These are phyloP conservation scores for Brenthis hecate DNA, from an alignment of 2,888 invertebrate species.

Conservation along the genomic window DNA sequence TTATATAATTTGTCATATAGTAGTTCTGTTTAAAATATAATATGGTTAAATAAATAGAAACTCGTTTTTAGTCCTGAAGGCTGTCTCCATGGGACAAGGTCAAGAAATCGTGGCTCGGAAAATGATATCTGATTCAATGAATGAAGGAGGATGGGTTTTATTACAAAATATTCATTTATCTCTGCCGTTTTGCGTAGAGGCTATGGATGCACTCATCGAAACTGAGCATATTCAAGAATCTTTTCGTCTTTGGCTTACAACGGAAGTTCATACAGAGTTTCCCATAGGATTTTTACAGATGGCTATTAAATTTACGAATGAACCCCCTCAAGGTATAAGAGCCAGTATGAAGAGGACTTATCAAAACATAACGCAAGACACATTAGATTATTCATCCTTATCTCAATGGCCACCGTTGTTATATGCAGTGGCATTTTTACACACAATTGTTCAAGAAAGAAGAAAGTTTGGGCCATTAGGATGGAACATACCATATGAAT, in stretches of 20 bases:
- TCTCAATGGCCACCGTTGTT: constrained; percentile 96
- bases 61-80: constrained; percentile 83
- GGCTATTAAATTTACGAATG: constrained; percentile 98
- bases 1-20: too few species aligned
- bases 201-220: constrained; percentile 93
- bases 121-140: constrained; percentile 91
- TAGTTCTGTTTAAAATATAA: too few species aligned
- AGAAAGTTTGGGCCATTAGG: constrained; percentile 98
- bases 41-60: too few species aligned
- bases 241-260: constrained; percentile 96
- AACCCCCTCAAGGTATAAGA: constrained; percentile 96
- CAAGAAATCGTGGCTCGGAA: constrained; percentile 93
- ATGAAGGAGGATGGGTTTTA: constrained; percentile 94
- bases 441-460: constrained; percentile 97
- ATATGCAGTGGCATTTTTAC: constrained; percentile 96
- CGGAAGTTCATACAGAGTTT: constrained; percentile 96
- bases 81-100: constrained; percentile 99
- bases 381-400: constrained; percentile 94
- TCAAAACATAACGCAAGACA: constrained; percentile 93
- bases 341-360: constrained; percentile 97
- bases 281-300: constrained; percentile 94
- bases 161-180: constrained; percentile 98
- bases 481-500: constrained; percentile 98
- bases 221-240: constrained; percentile 90
- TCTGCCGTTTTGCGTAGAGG: constrained; percentile 95